Percentiles rank a stretch among this genome's conserved stretches.
Evolutionary conservation across 2,888 invertebrate species (phyloP).

Genomic region (Thymelicus lineola): DNA sequence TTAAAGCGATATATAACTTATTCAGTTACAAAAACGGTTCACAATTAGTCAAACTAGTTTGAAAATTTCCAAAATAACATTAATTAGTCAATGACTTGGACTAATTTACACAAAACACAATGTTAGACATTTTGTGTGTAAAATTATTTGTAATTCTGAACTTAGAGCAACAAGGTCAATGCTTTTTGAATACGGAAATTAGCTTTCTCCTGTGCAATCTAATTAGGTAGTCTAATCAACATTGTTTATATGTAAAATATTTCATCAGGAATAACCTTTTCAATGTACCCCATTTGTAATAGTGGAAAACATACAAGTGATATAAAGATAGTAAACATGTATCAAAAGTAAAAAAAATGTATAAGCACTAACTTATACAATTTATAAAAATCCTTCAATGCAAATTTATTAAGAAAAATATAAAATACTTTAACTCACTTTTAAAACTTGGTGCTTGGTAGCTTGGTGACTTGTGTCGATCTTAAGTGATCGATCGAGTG

Average conservation of each 20-base stretch:
- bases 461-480: too few species aligned
- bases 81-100: constrained; percentile 14
- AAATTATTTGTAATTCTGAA: constrained; percentile 20
- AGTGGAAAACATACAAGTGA: too few species aligned
- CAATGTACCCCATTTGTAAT: neutral
- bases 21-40: constrained; percentile 6
- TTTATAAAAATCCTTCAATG: too few species aligned
- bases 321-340: too few species aligned
- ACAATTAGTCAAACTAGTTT: constrained; percentile 16
- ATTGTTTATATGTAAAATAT: constrained; percentile 1
- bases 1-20: neutral
- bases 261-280: neutral
- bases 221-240: constrained; percentile 8
- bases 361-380: too few species aligned
- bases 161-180: constrained; percentile 14
- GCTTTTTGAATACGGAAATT: constrained; percentile 27
- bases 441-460: too few species aligned
- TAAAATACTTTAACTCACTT: too few species aligned
- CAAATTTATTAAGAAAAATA: too few species aligned
- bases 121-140: constrained; percentile 1
- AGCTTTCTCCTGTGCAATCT: constrained; percentile 11
- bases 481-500: too few species aligned
- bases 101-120: constrained; percentile 11
- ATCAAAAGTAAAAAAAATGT: too few species aligned
- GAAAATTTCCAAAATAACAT: constrained; percentile 3